Percentiles rank a stretch among this genome's conserved stretches.
Evolutionary conservation across 2,113 vertebrate genomes (phyloP).

Genomic region (Chamaetylas fuelleborni): DNA sequence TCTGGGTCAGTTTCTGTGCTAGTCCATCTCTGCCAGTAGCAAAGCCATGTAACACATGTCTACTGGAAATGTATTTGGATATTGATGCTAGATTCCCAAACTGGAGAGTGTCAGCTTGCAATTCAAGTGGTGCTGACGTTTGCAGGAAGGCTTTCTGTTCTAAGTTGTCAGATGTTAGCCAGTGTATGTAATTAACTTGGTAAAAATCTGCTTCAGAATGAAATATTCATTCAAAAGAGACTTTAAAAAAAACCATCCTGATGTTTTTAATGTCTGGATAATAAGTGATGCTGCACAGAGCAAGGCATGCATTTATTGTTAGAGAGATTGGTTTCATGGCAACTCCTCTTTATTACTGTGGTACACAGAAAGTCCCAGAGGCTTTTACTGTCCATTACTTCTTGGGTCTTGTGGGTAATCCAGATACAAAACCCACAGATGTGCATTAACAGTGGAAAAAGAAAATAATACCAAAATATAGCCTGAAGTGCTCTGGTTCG

Average conservation of each 20-base stretch:
- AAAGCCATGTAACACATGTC: neutral
- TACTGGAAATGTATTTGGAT: neutral
- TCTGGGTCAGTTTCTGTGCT: neutral
- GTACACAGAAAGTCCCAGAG: neutral
- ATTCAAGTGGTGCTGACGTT: constrained; percentile 24
- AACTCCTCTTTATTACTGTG: constrained; percentile 8
- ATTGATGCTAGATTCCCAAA: constrained; percentile 8
- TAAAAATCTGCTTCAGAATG: constrained; percentile 53
- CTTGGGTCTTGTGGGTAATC: neutral
- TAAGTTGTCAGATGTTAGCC: constrained; percentile 35
- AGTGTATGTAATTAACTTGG: constrained; percentile 58
- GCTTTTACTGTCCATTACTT: constrained; percentile 13
- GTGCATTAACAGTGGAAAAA: neutral
- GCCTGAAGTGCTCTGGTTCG: neutral
- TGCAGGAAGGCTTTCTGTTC: neutral
- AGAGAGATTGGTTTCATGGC: neutral
- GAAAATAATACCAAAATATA: neutral
- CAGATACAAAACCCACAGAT: neutral
- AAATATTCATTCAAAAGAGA: constrained; percentile 58
- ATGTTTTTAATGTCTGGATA: constrained; percentile 4
- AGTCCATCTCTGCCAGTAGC: neutral
- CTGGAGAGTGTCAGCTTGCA: neutral
- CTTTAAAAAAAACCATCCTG: constrained; percentile 33
- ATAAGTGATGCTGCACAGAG: constrained; percentile 6
- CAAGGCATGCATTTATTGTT: neutral